phyloP scores from a whole-genome alignment of 2,113 vertebrate genomes.

The Ahaetulla prasina region DNA sequence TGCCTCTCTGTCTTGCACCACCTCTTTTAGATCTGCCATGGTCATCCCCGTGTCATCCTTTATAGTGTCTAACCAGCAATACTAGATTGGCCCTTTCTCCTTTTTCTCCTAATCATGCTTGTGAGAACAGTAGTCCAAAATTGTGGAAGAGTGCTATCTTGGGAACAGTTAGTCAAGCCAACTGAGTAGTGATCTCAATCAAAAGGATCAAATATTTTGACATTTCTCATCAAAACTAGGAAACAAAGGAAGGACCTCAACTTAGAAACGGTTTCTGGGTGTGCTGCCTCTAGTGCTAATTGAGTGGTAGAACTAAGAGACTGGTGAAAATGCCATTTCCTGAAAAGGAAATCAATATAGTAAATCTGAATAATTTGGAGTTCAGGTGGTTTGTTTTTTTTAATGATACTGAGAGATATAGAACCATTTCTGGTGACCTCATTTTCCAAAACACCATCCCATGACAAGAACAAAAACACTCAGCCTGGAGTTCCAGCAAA shows the following conservation, averaged over 20 bases:
- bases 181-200: constrained; percentile 43
- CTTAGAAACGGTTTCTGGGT: background rate
- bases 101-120: background rate
- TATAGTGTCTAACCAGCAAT: background rate
- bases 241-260: background rate
- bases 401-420: background rate
- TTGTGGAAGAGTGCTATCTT: background rate
- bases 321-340: background rate
- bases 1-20: background rate
- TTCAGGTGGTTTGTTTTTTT: background rate
- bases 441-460: background rate
- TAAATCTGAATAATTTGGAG: background rate
- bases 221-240: background rate
- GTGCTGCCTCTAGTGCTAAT: background rate
- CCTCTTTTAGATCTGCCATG: background rate
- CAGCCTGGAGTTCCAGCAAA: background rate
- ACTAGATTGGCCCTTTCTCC: background rate
- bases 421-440: background rate
- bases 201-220: constrained; percentile 3
- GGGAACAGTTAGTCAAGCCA: constrained; percentile 3
- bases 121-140: background rate
- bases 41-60: background rate
- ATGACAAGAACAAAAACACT: background rate
- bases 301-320: background rate
- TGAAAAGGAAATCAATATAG: background rate